These are phyloP conservation scores for Gorsachius goisagi DNA, from an alignment of 2,113 vertebrate species.

Conservation along the genomic window DNA sequence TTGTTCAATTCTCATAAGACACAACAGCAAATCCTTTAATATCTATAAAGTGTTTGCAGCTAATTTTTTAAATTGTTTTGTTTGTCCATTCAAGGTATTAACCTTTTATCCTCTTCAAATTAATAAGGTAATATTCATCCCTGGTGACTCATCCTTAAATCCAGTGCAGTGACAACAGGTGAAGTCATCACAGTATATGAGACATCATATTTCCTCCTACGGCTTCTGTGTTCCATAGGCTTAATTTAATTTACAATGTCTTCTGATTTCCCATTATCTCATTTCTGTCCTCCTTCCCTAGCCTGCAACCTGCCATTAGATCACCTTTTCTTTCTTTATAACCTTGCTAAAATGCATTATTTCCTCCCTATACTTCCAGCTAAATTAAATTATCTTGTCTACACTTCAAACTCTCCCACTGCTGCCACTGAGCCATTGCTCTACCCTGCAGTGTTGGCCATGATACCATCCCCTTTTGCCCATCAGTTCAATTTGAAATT, in stretches of 20 bases:
- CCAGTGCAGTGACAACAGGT: background rate
- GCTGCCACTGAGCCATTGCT: background rate
- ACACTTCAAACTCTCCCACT: background rate
- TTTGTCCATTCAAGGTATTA: background rate
- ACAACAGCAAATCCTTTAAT: background rate
- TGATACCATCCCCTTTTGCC: background rate
- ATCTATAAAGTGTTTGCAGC: background rate
- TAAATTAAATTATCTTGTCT: background rate
- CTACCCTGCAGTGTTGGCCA: background rate
- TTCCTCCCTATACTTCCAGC: background rate
- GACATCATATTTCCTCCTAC: background rate
- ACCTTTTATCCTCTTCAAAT: background rate
- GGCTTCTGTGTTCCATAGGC: background rate
- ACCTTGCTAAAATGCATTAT: background rate
- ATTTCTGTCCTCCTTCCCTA: background rate
- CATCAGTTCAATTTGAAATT: background rate
- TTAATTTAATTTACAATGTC: conserved; percentile 1
- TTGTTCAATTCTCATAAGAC: background rate
- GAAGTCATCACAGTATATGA: background rate
- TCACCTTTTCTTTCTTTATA: background rate
- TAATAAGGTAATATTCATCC: background rate
- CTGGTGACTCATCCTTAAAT: conserved; percentile 11
- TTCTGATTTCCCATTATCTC: background rate
- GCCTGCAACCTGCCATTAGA: background rate
- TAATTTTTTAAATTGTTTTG: background rate